Evolutionary conservation across 2,113 vertebrate species (phyloP).

Genomic region (Phodopus roborovskii): DNA sequence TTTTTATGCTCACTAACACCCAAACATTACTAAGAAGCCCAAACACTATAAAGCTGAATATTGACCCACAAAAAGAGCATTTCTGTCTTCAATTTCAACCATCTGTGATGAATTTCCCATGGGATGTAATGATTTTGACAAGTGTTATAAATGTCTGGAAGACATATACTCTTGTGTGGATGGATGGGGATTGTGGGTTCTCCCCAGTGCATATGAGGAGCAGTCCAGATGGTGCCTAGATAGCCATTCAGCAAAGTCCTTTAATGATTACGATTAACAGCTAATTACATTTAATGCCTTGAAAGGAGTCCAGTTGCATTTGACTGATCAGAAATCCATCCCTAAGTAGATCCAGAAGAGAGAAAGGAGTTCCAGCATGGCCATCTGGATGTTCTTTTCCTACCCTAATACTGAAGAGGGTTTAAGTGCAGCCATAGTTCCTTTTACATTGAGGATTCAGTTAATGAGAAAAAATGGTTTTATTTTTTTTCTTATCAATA

Average conservation of each 20-base stretch:
- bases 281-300: conserved; percentile 77
- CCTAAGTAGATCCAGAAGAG: conserved; percentile 60
- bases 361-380: conserved; percentile 55
- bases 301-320: conserved; percentile 72
- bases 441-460: conserved; percentile 13
- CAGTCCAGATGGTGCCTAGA: conserved; percentile 71
- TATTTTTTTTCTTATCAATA: conserved; percentile 5
- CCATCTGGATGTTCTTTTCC: conserved; percentile 55
- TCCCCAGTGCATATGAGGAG: conserved; percentile 44
- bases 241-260: conserved; percentile 71
- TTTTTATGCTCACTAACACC: conserved; percentile 1
- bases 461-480: conserved; percentile 40
- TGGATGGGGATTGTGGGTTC: conserved; percentile 51
- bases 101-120: conserved; percentile 49
- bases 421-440: not conserved
- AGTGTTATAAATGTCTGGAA: conserved; percentile 57
- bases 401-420: conserved; percentile 35
- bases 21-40: not conserved
- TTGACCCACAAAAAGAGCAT: conserved; percentile 34
- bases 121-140: conserved; percentile 53
- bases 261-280: conserved; percentile 68
- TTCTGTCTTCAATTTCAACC: conserved; percentile 56
- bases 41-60: conserved; percentile 3
- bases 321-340: conserved; percentile 70
- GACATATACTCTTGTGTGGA: conserved; percentile 23